Evolutionary conservation across 2,888 invertebrate species (phyloP), one percentile per base, ranked within the genome.

Genomic region (Macrostomum cliftonense): DNA sequence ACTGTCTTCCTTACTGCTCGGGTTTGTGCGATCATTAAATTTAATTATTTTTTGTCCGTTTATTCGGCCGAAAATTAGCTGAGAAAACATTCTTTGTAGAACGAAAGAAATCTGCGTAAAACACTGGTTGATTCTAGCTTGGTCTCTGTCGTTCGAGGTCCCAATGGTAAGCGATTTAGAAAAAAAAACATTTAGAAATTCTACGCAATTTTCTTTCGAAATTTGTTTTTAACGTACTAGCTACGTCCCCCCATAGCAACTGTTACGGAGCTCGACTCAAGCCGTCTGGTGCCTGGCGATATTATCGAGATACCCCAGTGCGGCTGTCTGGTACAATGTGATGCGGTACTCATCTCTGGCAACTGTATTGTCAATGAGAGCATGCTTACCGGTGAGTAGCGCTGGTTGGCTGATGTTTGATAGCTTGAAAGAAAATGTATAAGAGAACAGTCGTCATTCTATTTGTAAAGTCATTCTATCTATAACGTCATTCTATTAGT

Each of bases 331-430:
- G 78, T 93, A 79, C 81, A 82, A 52, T 88, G 87, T 68, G 93
- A 93, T 71, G 88, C 88, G 0, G 82, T 83, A 0, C 73, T 93
- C 21, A 74, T 91, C 0, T 79, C 80, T 19, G 91, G 91, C 12
- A 81, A 82, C 54, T 87, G 86, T 54, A 86, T 91, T 55, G 75
- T 91, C 19, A 89, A 93, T 63, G 91, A 93, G 73, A 84, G 87
- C 53, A 89, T 89, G 87, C 77, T 93, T 2, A 89, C 89, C 47
- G 83, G 82, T 80, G 58, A 63, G n/a, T n/a, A n/a, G n/a, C n/a
- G n/a, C n/a, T n/a, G n/a, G 59, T 49, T n/a, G n/a, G n/a, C n/a
- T n/a, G n/a, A n/a, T n/a, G n/a, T n/a, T n/a, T n/a, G 28, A 28
- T 28, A 28, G 9, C 28, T 28, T 28, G n/a, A n/a, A n/a, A n/a